Evolutionary conservation across 2,113 vertebrate species (phyloP), one percentile per base, ranked within the genome.

Genomic region (Halcyon malimbica): DNA sequence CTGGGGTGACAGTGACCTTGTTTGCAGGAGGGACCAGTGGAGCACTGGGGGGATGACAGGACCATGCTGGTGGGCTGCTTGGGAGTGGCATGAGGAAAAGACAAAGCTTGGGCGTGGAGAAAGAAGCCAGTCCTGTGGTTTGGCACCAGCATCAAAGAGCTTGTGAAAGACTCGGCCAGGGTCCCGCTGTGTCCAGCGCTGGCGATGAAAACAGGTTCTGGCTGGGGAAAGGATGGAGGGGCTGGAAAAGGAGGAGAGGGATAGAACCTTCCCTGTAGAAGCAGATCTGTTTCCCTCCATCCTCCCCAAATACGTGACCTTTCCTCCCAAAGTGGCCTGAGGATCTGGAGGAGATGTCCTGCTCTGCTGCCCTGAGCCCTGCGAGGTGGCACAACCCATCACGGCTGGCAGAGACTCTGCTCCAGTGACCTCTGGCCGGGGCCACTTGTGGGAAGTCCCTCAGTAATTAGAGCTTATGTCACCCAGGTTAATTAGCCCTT

Each of bases 191-290:
- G 31, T 28, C 70, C 53, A 19, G 20, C 2, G 3, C 15, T 4
- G 25, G 18, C 0, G 1, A 31, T 13, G 85, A 21, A 18, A 37
- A 21, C 0, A 0, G 6, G 16, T 4, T 33, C 3, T 16, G 65
- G 20, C 31, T 54, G 46, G 51, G 23, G 35, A 74, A 57, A 71
- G 70, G 44, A 42, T 33, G 37, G 42, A 76, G 12, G 6, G 46
- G 28, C 33, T 12, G 41, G 71, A 46, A 31, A 53, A 6, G 69
- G n/a, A 33, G 42, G 44, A 42, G 29, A 68, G 39, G 31, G 16
- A 4, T 33, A 46, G 39, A 16, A 81, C 5, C 25, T 31, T 17
- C 4, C 14, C 10, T 13, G 11, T 1, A 6, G 29, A 26, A 88
- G 83, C 5, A 28, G 41, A 60, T n/a, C 69, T 39, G 31, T 29